Evolutionary conservation across 2,797 vertebrate species (phyloP), one percentile per base, ranked within the genome.

Genomic region (Heterohyrax brucei): DNA sequence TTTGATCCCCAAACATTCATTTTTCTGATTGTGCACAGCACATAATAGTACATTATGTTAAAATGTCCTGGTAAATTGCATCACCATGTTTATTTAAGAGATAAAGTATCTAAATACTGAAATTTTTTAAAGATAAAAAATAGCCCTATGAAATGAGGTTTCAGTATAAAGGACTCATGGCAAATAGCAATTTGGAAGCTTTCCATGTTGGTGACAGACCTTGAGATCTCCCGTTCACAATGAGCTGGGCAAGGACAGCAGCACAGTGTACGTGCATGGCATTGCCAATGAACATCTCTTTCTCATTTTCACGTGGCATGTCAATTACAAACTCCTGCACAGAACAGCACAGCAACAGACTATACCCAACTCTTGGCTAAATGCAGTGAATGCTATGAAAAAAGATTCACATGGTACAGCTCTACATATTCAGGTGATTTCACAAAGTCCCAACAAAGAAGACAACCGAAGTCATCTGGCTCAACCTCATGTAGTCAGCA

Each of bases 211-310:
- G 18, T 10, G 8, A 92, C 97, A 82, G 80, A 98, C 98, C 98
- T 93, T 98, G 97, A 46, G 96, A 97, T 78, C 94, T 94, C 89
- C 98, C 98, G 1, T 97, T 87, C 19, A 98, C 33, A 48, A 98
- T 94, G 81, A 99, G 98, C 87, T 98, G 98, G 82, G 98, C 98
- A 28, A 98, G 98, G 59, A 98, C 98, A 0, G 94, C 96, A 0
- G 98, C 97, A 0, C 97, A 96, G 79, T 98, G 97, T 84, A 98
- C 96, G 12, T 94, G 91, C 98, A 98, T 97, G 46, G 97, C 95
- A 0, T 98, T 99, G 28, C 98, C 97, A 0, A 98, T 98, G 89
- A 98, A 98, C 98, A 98, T 98, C 95, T 98, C 98, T 94, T 98
- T 93, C 3, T 97, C 97, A 4, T 98, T 97, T 53, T 98, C 96